Evolutionary conservation across 2,888 invertebrate genomes (phyloP).

Genomic region (Dione juno): DNA sequence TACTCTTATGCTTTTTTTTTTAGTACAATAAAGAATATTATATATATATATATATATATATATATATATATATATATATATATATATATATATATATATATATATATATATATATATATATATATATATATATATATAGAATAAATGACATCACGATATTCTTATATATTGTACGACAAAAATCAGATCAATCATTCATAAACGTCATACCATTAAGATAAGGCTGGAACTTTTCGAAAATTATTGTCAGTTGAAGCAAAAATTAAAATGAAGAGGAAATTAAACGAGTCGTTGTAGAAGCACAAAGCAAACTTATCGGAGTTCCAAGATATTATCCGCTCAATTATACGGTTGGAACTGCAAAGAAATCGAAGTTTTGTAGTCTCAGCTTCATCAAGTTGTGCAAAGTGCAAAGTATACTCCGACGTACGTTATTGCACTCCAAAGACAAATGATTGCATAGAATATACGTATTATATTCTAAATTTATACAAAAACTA

Average conservation of each 20-base stretch:
- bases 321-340: conserved; percentile 42
- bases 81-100: no score
- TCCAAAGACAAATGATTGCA: conserved; percentile 71
- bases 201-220: conserved; percentile 13
- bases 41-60: no score
- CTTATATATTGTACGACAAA: not conserved
- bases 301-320: conserved; percentile 35
- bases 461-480: conserved; percentile 48
- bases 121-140: no score
- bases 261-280: conserved; percentile 36
- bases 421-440: conserved; percentile 59
- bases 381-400: conserved; percentile 55
- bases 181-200: conserved; percentile 21
- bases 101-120: no score
- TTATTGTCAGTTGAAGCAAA: conserved; percentile 23
- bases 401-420: conserved; percentile 58
- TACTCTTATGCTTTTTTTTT: no score
- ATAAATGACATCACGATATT: no score
- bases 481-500: no score
- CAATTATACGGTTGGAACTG: conserved; percentile 45
- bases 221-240: not conserved
- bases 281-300: conserved; percentile 31
- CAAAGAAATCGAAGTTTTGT: conserved; percentile 53
- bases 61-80: no score
- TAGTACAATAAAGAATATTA: no score